phyloP scores from a whole-genome alignment of 2,113 vertebrate genomes.

The Solea solea region DNA sequence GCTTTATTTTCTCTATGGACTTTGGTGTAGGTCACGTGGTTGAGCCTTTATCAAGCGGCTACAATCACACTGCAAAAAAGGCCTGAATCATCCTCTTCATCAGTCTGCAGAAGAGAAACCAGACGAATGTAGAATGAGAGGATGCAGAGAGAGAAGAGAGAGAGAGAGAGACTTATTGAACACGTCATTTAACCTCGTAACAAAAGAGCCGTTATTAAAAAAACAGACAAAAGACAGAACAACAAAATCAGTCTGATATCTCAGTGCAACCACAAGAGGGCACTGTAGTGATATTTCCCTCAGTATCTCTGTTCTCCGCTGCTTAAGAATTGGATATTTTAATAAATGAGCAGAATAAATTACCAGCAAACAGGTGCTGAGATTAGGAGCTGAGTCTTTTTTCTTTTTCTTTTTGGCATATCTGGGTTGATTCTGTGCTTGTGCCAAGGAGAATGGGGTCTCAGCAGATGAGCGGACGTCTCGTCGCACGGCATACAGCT shows the following conservation, averaged over 20 bases:
- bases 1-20: no score
- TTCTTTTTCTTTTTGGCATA: conserved; percentile 39
- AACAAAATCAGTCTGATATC: conserved; percentile 29
- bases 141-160: background rate
- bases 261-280: conserved; percentile 49
- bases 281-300: conserved; percentile 42
- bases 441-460: conserved; percentile 24
- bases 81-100: no score
- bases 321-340: conserved; percentile 35
- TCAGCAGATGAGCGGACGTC: conserved; percentile 20
- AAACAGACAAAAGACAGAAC: background rate
- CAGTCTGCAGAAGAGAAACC: no score
- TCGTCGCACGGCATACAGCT: background rate
- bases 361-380: conserved; percentile 35
- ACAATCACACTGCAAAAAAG: no score
- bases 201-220: background rate
- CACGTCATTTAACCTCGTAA: background rate
- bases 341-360: conserved; percentile 47
- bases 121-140: no score
- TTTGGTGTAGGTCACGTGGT: no score
- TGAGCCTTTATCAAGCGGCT: no score
- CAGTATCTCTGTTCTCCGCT: conserved; percentile 22
- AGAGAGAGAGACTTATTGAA: background rate
- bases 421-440: conserved; percentile 33
- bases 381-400: conserved; percentile 25